A percentile compares a stretch with the other conserved stretches of the same genome.
phyloP scores from a whole-genome alignment of 2,888 invertebrate genomes.

The Argyresthia goedartella region DNA sequence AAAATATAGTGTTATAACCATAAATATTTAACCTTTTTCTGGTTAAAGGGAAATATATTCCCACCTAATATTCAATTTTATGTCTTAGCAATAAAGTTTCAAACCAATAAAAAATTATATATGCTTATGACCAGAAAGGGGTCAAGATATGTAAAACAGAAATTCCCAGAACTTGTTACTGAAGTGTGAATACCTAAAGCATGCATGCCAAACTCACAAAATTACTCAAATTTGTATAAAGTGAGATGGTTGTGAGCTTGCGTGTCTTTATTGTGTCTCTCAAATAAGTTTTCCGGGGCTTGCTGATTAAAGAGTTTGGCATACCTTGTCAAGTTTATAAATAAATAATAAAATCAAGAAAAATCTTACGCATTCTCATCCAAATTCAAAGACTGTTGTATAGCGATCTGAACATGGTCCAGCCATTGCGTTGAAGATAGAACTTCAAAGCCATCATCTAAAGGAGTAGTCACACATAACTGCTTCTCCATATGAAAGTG shows the following conservation, averaged over 20 bases:
- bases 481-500: slow-evolving; percentile 82
- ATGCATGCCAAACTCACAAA: neutral
- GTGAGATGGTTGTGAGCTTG: too few relatives aligned
- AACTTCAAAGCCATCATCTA: slow-evolving; percentile 77
- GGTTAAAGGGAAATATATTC: too few relatives aligned
- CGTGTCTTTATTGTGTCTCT: too few relatives aligned
- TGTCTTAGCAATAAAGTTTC: too few relatives aligned
- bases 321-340: neutral
- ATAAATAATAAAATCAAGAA: neutral
- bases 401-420: slow-evolving; percentile 63
- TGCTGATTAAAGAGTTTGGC: neutral
- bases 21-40: neutral
- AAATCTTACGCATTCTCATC: slow-evolving; percentile 66
- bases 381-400: slow-evolving; percentile 65
- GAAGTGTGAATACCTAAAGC: neutral
- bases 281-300: too few relatives aligned
- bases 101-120: too few relatives aligned
- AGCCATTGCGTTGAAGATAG: slow-evolving; percentile 73
- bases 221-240: too few relatives aligned
- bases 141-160: too few relatives aligned
- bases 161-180: too few relatives aligned
- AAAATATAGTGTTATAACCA: too few relatives aligned
- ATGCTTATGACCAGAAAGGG: too few relatives aligned
- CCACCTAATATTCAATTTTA: too few relatives aligned
- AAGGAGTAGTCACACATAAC: slow-evolving; percentile 72